Base-by-base conservation (phyloP, 92 coral and sea anemone genomes). In the Metridium senile region DNA sequence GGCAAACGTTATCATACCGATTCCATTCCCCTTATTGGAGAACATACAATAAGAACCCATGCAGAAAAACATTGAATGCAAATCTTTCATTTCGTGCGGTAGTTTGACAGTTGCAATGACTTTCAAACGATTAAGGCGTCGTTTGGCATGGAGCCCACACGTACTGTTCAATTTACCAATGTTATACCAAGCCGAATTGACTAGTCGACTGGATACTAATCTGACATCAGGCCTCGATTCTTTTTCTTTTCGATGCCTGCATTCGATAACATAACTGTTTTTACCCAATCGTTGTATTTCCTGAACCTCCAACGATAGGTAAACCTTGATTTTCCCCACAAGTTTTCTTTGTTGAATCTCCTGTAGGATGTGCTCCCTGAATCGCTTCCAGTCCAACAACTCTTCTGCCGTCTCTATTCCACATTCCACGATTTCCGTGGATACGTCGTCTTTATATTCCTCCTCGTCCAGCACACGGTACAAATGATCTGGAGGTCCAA, bases 11-110 rank as follows among this genome's bases (percentile, higher is more conserved):
- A 89, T 66, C 85, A 85, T 75, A 0, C 87, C 93, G 0, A 79
- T 62, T 3, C 93, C 80, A 32, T 82, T 30, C 10, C 90, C 93
- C 52, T 85, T 82, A 84, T 89, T 89, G 9, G 80, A 77, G 67
- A 89, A 78, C 88, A 67, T 74, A 53, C 85, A 72, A 58, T 59
- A 75, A 6, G 93, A 84, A 0, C 93, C 90, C 82, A 81, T 72
- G 57, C 93, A 85, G 83, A 89, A 89, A n/a, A 89, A 85, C 93
- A 89, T 89, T 9, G 90, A 89, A 2, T 70, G 93, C 39, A 65
- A 10, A 43, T 85, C 22, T 33, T 28, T 28, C 69, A 86, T 80
- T 28, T 74, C 80, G 59, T 68, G 77, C n/a, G 81, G 85, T n/a
- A 89, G 76, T 1, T 66, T 70, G 56, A 85, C 65, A 4, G 81